These are phyloP conservation scores for Xylocampa areola DNA, from an alignment of 2,888 invertebrate species.

Conservation along the genomic window DNA sequence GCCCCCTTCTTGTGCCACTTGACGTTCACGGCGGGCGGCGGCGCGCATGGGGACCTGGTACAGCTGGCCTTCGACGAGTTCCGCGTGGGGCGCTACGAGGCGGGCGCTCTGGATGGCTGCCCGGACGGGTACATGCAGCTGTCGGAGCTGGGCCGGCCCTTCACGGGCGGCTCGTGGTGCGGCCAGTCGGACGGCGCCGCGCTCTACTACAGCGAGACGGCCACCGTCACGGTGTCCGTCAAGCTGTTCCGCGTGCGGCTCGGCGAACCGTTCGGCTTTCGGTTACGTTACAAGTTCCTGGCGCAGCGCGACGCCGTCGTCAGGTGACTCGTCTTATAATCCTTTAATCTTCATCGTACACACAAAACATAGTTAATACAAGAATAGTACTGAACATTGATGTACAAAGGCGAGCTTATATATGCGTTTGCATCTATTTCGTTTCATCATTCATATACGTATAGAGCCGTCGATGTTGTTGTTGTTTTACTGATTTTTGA, in stretches of 20 bases:
- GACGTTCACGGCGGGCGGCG: slow-evolving; percentile 97
- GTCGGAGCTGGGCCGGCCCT: slow-evolving; percentile 95
- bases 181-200: slow-evolving; percentile 94
- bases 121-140: slow-evolving; percentile 97
- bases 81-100: slow-evolving; percentile 95
- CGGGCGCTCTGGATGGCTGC: slow-evolving; percentile 93
- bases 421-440: too few species aligned
- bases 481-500: too few species aligned
- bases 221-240: slow-evolving; percentile 96
- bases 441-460: too few species aligned
- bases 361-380: too few species aligned
- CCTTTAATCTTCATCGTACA: too few species aligned
- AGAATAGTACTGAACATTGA: too few species aligned
- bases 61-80: slow-evolving; percentile 97
- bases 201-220: slow-evolving; percentile 96
- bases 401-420: too few species aligned
- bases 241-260: slow-evolving; percentile 93
- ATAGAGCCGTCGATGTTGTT: too few species aligned
- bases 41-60: slow-evolving; percentile 96
- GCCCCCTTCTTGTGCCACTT: slow-evolving; percentile 97
- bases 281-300: slow-evolving; percentile 94
- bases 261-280: slow-evolving; percentile 94
- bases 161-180: slow-evolving; percentile 97
- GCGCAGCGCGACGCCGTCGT: slow-evolving; percentile 94
- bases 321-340: slow-evolving; percentile 88